Base-by-base conservation (phyloP, 2,113 vertebrate genomes). In the Coptodon bakossiorum region DNA sequence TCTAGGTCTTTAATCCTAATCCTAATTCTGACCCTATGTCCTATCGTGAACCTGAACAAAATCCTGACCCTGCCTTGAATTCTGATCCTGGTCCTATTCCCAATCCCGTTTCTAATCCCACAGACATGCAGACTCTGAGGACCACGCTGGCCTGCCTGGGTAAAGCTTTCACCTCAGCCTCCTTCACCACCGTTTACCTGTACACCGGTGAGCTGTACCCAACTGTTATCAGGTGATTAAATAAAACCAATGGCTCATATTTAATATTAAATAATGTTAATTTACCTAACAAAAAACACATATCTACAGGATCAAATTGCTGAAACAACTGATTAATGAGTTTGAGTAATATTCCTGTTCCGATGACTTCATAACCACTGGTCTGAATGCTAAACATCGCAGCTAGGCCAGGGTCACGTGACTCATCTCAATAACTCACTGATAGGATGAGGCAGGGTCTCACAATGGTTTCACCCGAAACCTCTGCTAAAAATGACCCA, bases 201-300 rank as follows among this genome's bases (percentile, higher is more conserved):
- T 97, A 94, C 93, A 97, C 94, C 0, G 90, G 94, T 2, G 97
- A 97, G 50, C 95, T 97, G 4, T 98, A 97, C 91, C 97, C 97
- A 0, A 98, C 97, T 0, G 84, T 96, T 1, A 90, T 97, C 93
- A 93, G 97, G 97, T 97, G 89, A 48, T 45, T 43, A 43, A 76
- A 76, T 19, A 17, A 76, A 48, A 48, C 40, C 14, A 45, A 73
- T 0, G 0, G 38, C n/a, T 43, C 12, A 71, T 40, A 43, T 27
- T 71, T 16, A 63, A 63, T 6, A 45, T 27, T 16, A 27, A 73
- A 73, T 40, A 40, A 14, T 71, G n/a, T 71, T 24, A 73, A 3
- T 73, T 16, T 45, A 73, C 8, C 22, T 73, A 73, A 45, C 5
- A 73, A 27, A 17, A 63, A 1, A 36, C 19, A 7, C 9, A 3